phyloP scores from a whole-genome alignment of 2,888 invertebrate species.

The Trichacis sp. region DNA sequence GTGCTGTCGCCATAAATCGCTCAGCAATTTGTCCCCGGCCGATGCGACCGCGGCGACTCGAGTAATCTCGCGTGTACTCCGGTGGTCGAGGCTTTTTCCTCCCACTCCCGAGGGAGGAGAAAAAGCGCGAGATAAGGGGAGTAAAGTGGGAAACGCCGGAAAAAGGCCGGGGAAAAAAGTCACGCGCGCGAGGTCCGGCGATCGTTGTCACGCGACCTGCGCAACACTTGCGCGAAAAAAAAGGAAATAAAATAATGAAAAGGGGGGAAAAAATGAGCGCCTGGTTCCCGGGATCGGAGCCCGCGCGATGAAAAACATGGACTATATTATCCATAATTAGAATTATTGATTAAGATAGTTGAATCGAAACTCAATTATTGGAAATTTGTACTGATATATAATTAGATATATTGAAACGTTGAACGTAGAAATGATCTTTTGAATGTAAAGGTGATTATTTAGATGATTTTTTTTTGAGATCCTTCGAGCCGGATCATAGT shows the following conservation, averaged over 20 bases:
- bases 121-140: not conserved
- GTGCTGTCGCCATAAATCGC: constrained; percentile 38
- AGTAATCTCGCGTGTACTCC: constrained; percentile 12
- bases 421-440: too few relatives aligned
- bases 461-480: too few relatives aligned
- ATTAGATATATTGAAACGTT: too few relatives aligned
- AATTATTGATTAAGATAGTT: too few relatives aligned
- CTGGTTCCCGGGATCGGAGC: constrained; percentile 36
- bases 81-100: constrained; percentile 20
- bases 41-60: not conserved
- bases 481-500: too few relatives aligned
- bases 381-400: too few relatives aligned
- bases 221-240: constrained; percentile 29
- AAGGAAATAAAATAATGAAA: too few relatives aligned
- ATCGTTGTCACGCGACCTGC: constrained; percentile 33
- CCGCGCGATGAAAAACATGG: constrained; percentile 34
- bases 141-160: not conserved
- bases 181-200: constrained; percentile 1
- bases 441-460: too few relatives aligned
- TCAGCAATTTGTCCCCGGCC: constrained; percentile 33
- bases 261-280: constrained; percentile 29
- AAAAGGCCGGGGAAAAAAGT: constrained; percentile 4
- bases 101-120: constrained; percentile 4
- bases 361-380: too few relatives aligned
- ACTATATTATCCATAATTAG: too few relatives aligned